phyloP scores from a whole-genome alignment of 2,888 invertebrate species.

The Diarsia mendica region DNA sequence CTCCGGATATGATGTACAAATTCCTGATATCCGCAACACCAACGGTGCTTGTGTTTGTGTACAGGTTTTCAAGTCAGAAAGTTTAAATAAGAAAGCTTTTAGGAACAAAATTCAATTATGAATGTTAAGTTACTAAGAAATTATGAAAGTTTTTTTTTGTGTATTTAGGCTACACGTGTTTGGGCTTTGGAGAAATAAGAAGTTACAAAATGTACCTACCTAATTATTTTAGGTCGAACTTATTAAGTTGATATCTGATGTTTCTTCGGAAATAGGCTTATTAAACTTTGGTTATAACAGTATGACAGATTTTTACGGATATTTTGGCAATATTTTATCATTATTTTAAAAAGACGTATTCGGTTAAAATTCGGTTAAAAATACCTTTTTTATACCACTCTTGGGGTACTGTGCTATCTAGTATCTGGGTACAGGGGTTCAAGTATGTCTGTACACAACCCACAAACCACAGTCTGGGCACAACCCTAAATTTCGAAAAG shows the following conservation, averaged over 20 bases:
- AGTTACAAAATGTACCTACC: not conserved
- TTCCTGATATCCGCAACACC: constrained; percentile 83
- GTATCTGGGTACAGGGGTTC: not conserved
- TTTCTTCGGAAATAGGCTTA: not conserved
- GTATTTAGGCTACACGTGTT: constrained; percentile 5
- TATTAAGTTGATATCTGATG: not conserved
- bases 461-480: too few relatives aligned
- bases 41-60: constrained; percentile 67
- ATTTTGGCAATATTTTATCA: not conserved
- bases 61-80: constrained; percentile 41
- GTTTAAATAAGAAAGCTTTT: constrained; percentile 36
- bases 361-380: too few relatives aligned
- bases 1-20: constrained; percentile 87
- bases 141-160: not conserved
- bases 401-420: not conserved
- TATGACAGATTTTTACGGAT: too few relatives aligned
- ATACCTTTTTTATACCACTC: not conserved
- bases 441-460: too few relatives aligned
- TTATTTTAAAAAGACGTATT: too few relatives aligned
- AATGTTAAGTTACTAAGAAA: constrained; percentile 1
- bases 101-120: constrained; percentile 22
- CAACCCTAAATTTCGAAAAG: too few relatives aligned
- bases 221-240: not conserved
- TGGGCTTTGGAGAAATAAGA: not conserved
- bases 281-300: not conserved